Percentiles rank a stretch among this genome's conserved stretches.
Evolutionary conservation across 2,797 vertebrate genomes (phyloP).

Genomic region (Amphiprion clarkii): DNA sequence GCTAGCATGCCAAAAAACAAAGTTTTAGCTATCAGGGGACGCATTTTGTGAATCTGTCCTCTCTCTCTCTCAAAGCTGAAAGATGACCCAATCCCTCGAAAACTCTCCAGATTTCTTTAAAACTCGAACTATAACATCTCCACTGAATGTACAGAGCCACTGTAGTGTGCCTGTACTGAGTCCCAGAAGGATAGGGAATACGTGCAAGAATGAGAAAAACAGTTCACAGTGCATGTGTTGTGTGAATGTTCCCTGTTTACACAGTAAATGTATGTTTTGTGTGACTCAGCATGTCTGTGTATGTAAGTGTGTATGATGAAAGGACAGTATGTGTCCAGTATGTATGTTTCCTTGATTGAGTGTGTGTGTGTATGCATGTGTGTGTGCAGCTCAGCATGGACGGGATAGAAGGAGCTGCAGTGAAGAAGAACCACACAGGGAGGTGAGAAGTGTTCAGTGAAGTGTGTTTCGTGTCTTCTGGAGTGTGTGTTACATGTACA

Average conservation of each 20-base stretch:
- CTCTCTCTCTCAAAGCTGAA: not conserved
- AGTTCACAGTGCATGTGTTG: not conserved
- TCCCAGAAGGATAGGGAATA: conserved; percentile 1
- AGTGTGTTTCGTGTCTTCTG: conserved; percentile 30
- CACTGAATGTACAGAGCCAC: not conserved
- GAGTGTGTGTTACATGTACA: conserved; percentile 13
- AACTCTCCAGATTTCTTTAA: conserved; percentile 10
- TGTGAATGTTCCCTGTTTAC: not conserved
- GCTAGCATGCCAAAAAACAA: no score
- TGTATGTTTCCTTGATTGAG: not conserved
- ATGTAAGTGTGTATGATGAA: not conserved
- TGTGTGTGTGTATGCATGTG: conserved; percentile 4
- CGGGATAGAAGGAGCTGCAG: conserved; percentile 27
- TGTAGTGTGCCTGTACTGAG: conserved; percentile 15
- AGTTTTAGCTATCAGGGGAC: not conserved
- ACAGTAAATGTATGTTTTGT: conserved; percentile 1
- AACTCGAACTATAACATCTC: not conserved
- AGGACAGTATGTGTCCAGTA: no score
- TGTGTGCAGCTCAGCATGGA: conserved; percentile 27
- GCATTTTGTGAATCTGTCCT: not conserved
- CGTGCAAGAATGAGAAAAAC: conserved; percentile 19
- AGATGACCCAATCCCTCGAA: conserved; percentile 1
- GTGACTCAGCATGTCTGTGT: not conserved
- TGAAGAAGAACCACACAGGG: conserved; percentile 33
- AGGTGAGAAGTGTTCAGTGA: conserved; percentile 46